These are phyloP conservation scores for Hippolais icterina DNA, from an alignment of 2,113 vertebrate genomes.

Conservation along the genomic window DNA sequence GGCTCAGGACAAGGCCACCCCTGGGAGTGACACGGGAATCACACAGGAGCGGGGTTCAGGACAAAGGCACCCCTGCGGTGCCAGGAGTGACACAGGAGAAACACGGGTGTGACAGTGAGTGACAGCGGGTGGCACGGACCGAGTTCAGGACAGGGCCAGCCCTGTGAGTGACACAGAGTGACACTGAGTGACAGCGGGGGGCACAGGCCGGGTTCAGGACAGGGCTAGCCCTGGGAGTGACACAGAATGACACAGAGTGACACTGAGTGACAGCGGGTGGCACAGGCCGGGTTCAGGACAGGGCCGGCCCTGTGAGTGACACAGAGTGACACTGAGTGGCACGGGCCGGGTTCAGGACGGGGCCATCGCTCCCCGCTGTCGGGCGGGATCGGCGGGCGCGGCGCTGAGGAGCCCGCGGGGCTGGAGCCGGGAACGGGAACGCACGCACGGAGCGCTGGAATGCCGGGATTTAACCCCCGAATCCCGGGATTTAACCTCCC, in stretches of 20 bases:
- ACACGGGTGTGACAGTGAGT: background rate
- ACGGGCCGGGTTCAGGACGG: too few relatives aligned
- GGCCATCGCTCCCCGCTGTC: background rate
- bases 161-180: accelerated
- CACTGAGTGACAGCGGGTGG: background rate
- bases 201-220: too few relatives aligned
- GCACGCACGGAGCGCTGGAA: background rate
- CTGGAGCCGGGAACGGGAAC: background rate
- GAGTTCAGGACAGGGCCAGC: too few relatives aligned
- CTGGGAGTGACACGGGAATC: background rate
- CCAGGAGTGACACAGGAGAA: accelerated
- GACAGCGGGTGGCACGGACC: too few relatives aligned
- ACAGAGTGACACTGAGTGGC: too few relatives aligned
- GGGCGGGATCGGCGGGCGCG: background rate
- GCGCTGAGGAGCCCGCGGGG: background rate
- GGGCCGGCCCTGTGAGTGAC: background rate
- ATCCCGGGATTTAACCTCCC: too few relatives aligned
- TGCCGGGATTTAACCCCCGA: too few relatives aligned
- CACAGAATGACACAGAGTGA: accelerated
- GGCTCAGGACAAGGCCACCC: background rate
- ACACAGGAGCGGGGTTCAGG: accelerated
- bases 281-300: background rate
- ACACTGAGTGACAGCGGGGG: background rate
- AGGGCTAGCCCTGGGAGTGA: background rate
- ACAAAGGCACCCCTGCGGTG: background rate